Evolutionary conservation across 1,140 invertebrate species (phyloP).

Genomic region (Neotoxoptera formosana): DNA sequence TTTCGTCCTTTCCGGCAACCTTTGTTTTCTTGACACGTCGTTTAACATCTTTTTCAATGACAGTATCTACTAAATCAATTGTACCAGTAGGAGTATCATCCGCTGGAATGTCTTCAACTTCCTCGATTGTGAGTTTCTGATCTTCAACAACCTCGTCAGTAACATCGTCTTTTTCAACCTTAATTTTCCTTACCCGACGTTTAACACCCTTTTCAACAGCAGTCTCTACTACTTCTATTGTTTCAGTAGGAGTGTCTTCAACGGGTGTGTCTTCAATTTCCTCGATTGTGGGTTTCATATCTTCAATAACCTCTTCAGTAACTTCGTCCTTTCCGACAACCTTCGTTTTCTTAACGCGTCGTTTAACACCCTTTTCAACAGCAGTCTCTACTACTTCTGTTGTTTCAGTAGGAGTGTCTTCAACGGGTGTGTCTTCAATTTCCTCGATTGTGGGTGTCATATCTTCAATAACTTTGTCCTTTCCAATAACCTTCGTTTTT

Average conservation of each 20-base stretch:
- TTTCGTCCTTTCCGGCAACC: no score
- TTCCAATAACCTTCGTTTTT: constrained; percentile 9
- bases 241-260: not conserved
- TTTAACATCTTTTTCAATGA: no score
- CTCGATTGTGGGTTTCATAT: not conserved
- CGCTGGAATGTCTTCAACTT: not conserved
- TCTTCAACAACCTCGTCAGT: not conserved
- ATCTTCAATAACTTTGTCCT: not conserved
- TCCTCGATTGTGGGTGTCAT: not conserved
- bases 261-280: not conserved
- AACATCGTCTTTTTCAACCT: not conserved
- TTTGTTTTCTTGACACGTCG: no score
- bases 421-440: not conserved
- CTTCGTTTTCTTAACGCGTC: constrained; percentile 42
- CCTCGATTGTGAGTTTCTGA: not conserved
- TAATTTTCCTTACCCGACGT: not conserved
- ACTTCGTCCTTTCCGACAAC: not conserved
- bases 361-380: constrained; percentile 4
- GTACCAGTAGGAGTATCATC: not conserved
- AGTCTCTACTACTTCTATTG: no score
- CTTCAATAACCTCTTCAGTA: not conserved
- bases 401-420: not conserved
- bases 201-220: not conserved
- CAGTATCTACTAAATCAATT: no score
- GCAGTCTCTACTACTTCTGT: not conserved